phyloP scores from a whole-genome alignment of 2,888 invertebrate species.

The Zygogramma bicolorata region DNA sequence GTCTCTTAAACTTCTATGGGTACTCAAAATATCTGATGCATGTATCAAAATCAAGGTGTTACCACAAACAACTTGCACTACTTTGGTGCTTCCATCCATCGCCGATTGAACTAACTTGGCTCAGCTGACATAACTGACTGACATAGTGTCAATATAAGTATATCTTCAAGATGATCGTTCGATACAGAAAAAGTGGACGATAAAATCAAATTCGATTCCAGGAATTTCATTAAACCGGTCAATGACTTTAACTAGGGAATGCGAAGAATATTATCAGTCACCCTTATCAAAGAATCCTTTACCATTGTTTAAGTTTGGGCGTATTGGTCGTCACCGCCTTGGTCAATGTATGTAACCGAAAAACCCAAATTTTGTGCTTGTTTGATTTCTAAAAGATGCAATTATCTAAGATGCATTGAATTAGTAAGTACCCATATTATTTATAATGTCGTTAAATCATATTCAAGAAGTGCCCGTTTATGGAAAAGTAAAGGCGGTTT shows the following conservation, averaged over 20 bases:
- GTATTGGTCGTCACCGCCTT: neutral
- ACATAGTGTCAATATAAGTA: neutral
- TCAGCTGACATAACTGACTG: neutral
- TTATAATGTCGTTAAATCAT: too few species aligned
- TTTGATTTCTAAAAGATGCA: neutral
- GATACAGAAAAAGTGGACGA: neutral
- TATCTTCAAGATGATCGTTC: neutral
- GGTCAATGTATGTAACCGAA: neutral
- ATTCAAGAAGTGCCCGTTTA: too few species aligned
- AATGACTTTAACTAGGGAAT: neutral
- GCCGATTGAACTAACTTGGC: neutral
- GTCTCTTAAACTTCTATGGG: too few species aligned
- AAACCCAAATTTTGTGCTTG: constrained; percentile 4
- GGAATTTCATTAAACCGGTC: neutral
- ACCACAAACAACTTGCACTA: too few species aligned
- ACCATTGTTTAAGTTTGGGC: neutral
- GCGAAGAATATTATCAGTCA: neutral
- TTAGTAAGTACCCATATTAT: constrained; percentile 13
- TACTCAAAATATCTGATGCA: too few species aligned
- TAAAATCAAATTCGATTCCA: neutral
- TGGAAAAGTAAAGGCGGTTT: too few species aligned
- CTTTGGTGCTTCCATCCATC: too few species aligned
- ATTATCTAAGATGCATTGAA: constrained; percentile 22
- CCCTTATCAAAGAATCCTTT: neutral
- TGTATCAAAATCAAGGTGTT: too few species aligned